Evolutionary conservation across 2,113 vertebrate species (phyloP).

Genomic region (Halcyon senegalensis): DNA sequence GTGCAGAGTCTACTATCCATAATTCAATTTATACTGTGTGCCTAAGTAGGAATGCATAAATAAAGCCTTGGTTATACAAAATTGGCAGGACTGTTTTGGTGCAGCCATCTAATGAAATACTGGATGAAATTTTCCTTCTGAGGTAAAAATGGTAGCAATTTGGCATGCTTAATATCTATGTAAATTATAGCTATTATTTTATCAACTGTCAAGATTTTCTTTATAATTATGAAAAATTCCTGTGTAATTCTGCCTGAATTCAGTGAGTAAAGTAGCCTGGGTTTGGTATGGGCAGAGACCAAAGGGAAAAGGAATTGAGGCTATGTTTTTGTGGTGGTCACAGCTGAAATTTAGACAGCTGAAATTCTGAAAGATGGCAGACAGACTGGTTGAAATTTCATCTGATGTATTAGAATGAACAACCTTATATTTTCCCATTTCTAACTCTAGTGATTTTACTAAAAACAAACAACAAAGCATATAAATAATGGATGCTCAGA

Average conservation of each 20-base stretch:
- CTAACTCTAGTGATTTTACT: neutral
- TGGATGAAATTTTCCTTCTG: neutral
- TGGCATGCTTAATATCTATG: neutral
- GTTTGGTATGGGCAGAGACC: neutral
- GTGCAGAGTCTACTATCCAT: neutral
- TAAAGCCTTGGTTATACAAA: neutral
- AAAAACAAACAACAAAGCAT: neutral
- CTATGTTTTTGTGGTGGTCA: neutral
- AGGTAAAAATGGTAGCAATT: neutral
- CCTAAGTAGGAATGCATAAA: neutral
- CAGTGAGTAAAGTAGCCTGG: neutral
- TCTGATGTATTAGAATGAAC: neutral
- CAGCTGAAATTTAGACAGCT: neutral
- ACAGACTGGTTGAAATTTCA: neutral
- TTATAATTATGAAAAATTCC: neutral
- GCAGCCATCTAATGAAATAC: neutral
- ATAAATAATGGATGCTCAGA: constrained; percentile 12
- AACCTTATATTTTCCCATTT: neutral
- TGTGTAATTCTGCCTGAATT: neutral
- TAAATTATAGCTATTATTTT: neutral
- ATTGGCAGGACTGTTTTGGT: neutral
- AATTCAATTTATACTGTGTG: neutral
- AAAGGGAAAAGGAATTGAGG: neutral
- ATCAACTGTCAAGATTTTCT: neutral
- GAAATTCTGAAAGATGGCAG: neutral